Conservation (phyloP, 2,888 invertebrate species). For the Nysson spinosus region DNA sequence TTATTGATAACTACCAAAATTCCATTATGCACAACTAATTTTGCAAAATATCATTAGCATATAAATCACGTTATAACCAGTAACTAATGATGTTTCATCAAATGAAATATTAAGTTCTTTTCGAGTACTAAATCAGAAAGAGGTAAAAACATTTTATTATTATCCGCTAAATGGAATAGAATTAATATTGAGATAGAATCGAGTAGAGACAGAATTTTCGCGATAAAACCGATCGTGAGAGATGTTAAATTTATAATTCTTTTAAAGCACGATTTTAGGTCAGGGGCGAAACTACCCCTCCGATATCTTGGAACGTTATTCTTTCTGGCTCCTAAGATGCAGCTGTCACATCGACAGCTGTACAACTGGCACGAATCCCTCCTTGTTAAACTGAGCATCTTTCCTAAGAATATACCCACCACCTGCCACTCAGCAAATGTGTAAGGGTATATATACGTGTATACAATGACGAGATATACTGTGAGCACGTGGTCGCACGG, state of each 20-base stretch:
- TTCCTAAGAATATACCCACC: constrained; percentile 56
- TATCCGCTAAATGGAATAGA: not conserved
- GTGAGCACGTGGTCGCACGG: constrained; percentile 33
- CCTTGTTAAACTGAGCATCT: constrained; percentile 66
- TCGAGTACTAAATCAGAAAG: no score
- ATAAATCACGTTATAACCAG: no score
- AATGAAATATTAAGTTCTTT: no score
- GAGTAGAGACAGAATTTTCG: no score
- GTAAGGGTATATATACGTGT: not conserved
- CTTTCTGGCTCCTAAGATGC: constrained; percentile 55
- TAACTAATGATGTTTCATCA: no score
- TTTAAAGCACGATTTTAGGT: constrained; percentile 10
- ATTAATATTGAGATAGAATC: not conserved
- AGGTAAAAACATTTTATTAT: not conserved
- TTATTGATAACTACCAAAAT: no score
- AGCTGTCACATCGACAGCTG: constrained; percentile 71
- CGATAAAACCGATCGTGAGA: no score
- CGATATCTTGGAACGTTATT: constrained; percentile 34
- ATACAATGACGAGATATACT: not conserved
- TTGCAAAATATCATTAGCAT: not conserved
- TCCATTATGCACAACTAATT: not conserved
- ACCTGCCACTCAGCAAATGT: constrained; percentile 55
- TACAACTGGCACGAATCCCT: constrained; percentile 59
- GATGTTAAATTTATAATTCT: no score
- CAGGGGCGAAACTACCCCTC: constrained; percentile 4